These are phyloP conservation scores for Penaeus monodon DNA, from an alignment of 2,888 invertebrate genomes.

Conservation along the genomic window DNA sequence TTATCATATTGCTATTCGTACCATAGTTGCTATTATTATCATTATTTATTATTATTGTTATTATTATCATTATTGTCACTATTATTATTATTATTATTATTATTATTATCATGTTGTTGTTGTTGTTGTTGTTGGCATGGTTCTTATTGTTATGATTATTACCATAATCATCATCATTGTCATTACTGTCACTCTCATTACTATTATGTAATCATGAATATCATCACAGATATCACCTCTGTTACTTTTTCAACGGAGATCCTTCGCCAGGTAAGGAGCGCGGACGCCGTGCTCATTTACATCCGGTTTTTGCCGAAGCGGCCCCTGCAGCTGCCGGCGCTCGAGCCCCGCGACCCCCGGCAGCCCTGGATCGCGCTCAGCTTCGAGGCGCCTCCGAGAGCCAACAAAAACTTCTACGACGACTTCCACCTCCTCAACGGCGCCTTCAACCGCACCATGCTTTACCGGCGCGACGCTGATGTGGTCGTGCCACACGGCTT, in stretches of 20 bases:
- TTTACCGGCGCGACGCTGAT: constrained; percentile 44
- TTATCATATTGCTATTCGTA: too few relatives aligned
- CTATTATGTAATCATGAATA: too few relatives aligned
- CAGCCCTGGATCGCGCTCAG: constrained; percentile 55
- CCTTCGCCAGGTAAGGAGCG: constrained; percentile 2
- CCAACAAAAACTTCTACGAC: constrained; percentile 15
- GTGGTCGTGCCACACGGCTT: constrained; percentile 46
- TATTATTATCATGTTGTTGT: too few relatives aligned
- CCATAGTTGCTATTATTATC: too few relatives aligned
- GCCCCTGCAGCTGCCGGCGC: not conserved
- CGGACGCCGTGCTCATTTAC: constrained; percentile 51
- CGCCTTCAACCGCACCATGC: constrained; percentile 54
- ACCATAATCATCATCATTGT: too few relatives aligned
- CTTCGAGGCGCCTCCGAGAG: constrained; percentile 35
- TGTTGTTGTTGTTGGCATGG: fast-evolving
- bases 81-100: too few relatives aligned
- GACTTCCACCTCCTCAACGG: constrained; percentile 22
- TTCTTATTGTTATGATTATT: too few relatives aligned
- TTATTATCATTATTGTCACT: too few relatives aligned
- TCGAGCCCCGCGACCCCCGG: constrained; percentile 33
- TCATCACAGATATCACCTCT: too few relatives aligned
- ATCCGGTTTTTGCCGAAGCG: constrained; percentile 6
- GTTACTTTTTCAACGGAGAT: too few relatives aligned
- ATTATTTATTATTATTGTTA: too few relatives aligned
- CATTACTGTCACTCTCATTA: too few relatives aligned